Conservation (phyloP, 2,797 vertebrate species). For the Mus spretus region DNA sequence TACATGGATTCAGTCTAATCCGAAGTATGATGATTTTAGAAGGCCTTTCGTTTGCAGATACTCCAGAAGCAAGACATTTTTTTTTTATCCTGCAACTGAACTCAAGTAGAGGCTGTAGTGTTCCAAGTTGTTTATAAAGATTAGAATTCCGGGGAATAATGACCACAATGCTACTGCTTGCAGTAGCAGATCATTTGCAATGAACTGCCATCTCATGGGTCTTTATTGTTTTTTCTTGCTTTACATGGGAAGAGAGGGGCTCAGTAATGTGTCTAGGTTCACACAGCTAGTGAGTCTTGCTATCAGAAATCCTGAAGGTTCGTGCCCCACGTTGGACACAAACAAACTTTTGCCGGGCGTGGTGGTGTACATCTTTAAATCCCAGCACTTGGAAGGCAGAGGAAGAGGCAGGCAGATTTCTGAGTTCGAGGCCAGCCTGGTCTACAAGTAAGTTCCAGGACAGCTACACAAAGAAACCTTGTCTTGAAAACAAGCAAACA, state of each 20-base stretch:
- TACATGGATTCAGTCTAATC: conserved; percentile 29
- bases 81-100: conserved; percentile 20
- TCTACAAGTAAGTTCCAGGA: too few species aligned
- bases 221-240: background rate
- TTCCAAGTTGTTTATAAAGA: conserved; percentile 52
- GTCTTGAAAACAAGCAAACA: too few species aligned
- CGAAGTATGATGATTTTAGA: conserved; percentile 55
- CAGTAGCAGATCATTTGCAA: background rate
- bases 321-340: too few species aligned
- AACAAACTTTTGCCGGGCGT: too few species aligned
- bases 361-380: too few species aligned
- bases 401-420: too few species aligned
- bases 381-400: too few species aligned
- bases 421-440: too few species aligned
- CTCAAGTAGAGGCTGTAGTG: background rate
- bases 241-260: background rate
- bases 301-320: background rate
- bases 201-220: conserved; percentile 11
- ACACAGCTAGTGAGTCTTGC: conserved; percentile 29
- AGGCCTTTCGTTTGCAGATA: conserved; percentile 58
- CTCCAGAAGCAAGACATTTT: conserved; percentile 9
- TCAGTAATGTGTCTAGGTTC: background rate
- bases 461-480: too few species aligned
- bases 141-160: conserved; percentile 31
- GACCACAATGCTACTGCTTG: conserved; percentile 16